phyloP scores from a whole-genome alignment of 2,888 invertebrate species.

The Drosophila yooni region DNA sequence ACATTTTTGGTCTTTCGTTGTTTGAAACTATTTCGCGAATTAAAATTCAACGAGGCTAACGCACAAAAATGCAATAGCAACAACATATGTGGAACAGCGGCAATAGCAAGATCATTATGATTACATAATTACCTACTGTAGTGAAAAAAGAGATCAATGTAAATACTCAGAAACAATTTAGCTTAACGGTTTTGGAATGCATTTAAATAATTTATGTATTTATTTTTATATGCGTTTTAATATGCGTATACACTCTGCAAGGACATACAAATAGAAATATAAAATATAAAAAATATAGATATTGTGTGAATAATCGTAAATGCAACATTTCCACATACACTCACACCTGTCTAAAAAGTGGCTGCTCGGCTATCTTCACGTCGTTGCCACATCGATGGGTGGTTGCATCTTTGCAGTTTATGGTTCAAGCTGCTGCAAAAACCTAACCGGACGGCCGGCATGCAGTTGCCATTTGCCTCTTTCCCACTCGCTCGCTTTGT shows the following conservation, averaged over 20 bases:
- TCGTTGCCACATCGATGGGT: constrained; percentile 37
- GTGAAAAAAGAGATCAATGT: neutral
- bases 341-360: constrained; percentile 11
- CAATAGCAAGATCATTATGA: constrained; percentile 52
- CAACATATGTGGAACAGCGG: constrained; percentile 7
- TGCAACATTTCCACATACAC: constrained; percentile 50
- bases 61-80: constrained; percentile 56
- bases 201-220: neutral
- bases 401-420: constrained; percentile 72
- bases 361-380: constrained; percentile 28
- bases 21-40: constrained; percentile 69
- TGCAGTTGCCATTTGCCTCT: neutral
- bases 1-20: constrained; percentile 41
- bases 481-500: constrained; percentile 9
- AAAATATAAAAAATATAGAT: constrained; percentile 9
- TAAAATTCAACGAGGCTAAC: constrained; percentile 72
- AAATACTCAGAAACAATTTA: neutral
- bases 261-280: neutral
- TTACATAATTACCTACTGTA: constrained; percentile 41
- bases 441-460: constrained; percentile 28
- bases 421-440: constrained; percentile 46
- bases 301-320: constrained; percentile 27
- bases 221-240: constrained; percentile 5
- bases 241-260: neutral
- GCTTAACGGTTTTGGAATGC: neutral